phyloP scores from a whole-genome alignment of 1,140 invertebrate genomes.

The Zaprionus inermis region DNA sequence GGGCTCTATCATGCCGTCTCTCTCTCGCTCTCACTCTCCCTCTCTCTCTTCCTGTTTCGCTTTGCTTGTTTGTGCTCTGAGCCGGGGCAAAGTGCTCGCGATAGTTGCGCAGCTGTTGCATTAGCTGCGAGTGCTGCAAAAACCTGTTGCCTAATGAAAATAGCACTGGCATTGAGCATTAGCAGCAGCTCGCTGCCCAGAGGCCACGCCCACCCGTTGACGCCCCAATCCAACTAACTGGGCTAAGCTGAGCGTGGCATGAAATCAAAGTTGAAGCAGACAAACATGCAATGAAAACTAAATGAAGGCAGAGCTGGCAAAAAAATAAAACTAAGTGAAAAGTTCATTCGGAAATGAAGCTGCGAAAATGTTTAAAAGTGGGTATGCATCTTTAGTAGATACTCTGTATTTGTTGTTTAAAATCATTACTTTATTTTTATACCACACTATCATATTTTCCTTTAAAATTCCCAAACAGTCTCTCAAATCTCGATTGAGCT shows the following conservation, averaged over 20 bases:
- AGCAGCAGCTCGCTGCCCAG: slow-evolving; percentile 29
- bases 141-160: slow-evolving; percentile 76
- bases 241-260: slow-evolving; percentile 43
- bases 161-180: slow-evolving; percentile 50
- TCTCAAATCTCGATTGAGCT: background rate
- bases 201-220: background rate
- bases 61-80: background rate
- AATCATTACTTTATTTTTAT: no score
- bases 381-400: no score
- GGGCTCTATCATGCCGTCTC: background rate
- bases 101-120: slow-evolving; percentile 60
- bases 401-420: no score
- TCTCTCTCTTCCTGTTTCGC: background rate
- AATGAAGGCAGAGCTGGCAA: slow-evolving; percentile 64
- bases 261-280: slow-evolving; percentile 71
- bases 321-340: slow-evolving; percentile 50
- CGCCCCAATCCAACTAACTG: background rate
- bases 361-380: background rate
- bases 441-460: no score
- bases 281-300: slow-evolving; percentile 74
- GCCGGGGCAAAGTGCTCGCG: slow-evolving; percentile 54
- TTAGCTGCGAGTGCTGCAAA: slow-evolving; percentile 49
- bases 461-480: background rate
- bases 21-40: background rate
- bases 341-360: slow-evolving; percentile 22